phyloP scores from a whole-genome alignment of 2,797 vertebrate genomes.

The Psittacula echo region DNA sequence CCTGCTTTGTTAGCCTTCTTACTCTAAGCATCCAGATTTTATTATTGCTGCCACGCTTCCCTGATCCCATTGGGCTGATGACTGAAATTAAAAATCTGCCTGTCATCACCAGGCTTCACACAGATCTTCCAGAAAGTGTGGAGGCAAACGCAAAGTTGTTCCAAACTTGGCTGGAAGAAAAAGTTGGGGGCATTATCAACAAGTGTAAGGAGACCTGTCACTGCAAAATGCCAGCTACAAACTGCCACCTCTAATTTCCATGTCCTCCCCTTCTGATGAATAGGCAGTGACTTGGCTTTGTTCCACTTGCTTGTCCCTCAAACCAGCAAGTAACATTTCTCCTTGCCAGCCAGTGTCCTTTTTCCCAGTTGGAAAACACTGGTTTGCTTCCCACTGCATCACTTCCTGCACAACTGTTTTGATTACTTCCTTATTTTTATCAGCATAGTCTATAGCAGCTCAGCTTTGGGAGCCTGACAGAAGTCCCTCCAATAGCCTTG shows the following conservation, averaged over 20 bases:
- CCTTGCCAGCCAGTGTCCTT: neutral
- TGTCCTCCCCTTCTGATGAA: neutral
- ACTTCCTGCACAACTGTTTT: neutral
- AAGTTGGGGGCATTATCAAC: neutral
- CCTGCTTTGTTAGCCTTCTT: constrained; percentile 16
- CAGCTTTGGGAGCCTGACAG: neutral
- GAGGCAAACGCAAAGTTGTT: neutral
- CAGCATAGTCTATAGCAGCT: neutral
- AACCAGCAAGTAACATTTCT: neutral
- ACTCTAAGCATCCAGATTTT: constrained; percentile 35
- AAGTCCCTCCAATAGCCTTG: neutral
- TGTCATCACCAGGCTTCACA: neutral
- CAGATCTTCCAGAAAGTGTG: neutral
- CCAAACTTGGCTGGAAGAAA: neutral
- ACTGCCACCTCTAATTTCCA: neutral
- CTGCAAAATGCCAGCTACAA: neutral
- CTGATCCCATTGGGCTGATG: constrained; percentile 17
- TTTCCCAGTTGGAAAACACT: neutral
- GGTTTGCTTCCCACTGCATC: neutral
- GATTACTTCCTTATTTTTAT: neutral
- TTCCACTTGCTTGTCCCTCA: neutral
- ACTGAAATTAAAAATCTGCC: constrained; percentile 30
- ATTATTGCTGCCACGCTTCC: neutral
- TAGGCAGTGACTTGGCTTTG: neutral
- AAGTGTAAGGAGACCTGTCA: neutral